Evolutionary conservation across 2,888 invertebrate genomes (phyloP).

Genomic region (Drosophila eohydei): DNA sequence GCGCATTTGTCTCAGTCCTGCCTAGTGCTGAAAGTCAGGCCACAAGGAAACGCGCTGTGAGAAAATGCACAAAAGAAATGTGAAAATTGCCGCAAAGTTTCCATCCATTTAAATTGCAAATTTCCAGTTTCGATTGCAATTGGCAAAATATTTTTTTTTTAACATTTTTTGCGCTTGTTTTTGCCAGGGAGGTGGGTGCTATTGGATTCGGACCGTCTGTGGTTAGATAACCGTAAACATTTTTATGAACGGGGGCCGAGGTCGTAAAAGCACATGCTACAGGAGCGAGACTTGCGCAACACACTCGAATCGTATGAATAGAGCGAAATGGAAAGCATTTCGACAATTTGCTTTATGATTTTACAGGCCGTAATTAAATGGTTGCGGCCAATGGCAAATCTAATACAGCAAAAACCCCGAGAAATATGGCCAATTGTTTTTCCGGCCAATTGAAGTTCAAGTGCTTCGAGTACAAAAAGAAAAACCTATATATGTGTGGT

Average conservation of each 20-base stretch:
- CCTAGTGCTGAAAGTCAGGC: slow-evolving; percentile 31
- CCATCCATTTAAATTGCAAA: slow-evolving; percentile 76
- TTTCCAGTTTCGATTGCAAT: slow-evolving; percentile 74
- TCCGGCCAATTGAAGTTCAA: slow-evolving; percentile 55
- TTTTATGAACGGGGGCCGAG: slow-evolving; percentile 36
- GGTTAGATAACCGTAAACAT: slow-evolving; percentile 61
- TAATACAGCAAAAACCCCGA: neutral
- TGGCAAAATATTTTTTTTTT: slow-evolving; percentile 51
- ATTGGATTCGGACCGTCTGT: slow-evolving; percentile 34
- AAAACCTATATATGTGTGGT: neutral
- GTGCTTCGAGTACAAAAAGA: slow-evolving; percentile 8
- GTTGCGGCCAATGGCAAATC: neutral
- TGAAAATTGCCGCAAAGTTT: slow-evolving; percentile 68
- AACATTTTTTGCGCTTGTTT: slow-evolving; percentile 11
- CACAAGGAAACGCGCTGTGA: slow-evolving; percentile 40
- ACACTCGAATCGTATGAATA: slow-evolving; percentile 19
- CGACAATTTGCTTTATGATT: slow-evolving; percentile 40
- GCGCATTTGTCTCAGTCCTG: slow-evolving; percentile 18
- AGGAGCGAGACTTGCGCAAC: slow-evolving; percentile 40
- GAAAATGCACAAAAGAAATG: slow-evolving; percentile 65
- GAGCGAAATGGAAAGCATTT: slow-evolving; percentile 44
- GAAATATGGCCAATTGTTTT: slow-evolving; percentile 30
- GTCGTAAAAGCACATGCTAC: slow-evolving; percentile 57
- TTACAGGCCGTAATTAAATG: slow-evolving; percentile 53
- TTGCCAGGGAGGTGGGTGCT: slow-evolving; percentile 13